Base-by-base conservation (phyloP, 1,140 invertebrate species). In the Odontomachus brunneus region DNA sequence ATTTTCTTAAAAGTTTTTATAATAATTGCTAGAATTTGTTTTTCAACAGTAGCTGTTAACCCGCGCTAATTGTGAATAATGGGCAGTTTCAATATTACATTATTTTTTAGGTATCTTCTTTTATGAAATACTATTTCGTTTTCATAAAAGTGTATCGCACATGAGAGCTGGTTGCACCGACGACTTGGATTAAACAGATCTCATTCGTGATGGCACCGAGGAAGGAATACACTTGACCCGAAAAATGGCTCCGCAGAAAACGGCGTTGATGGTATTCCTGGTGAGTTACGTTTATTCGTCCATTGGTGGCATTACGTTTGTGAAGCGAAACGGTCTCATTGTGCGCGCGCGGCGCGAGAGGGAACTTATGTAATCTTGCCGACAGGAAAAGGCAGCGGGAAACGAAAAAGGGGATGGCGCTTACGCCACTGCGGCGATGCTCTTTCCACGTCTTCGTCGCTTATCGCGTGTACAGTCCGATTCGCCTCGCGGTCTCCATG, bases 401-500 rank as follows among this genome's bases (percentile, higher is more conserved):
- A 74, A 82, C 80, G 55, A 78, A 76, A 76, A 82, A 87, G 59
- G 49, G 86, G 72, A 88, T 67, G 81, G 84, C 84, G 89, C 87
- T 90, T 89, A 85, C 87, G 83, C 71, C 67, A 85, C 69, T 83
- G 82, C 84, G 67, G 83, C 84, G 90, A 91, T 91, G 90, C 90
- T 91, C 90, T 88, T 91, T 89, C 89, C 66, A 86, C 87, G 89
- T 84, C 86, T 84, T 88, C 84, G 82, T 87, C 85, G 90, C 87
- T 91, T 91, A 89, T 90, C 89, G 90, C 67, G 90, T 82, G 86
- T 88, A 89, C 84, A 90, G 86, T 91, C 90, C 88, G 87, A 92
- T 93, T 92, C 91, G 89, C 89, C 89, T 93, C 92, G 92, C 91
- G 92, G 93, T 94, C 89, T 92, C 93, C 93, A 94, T 94, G 93